Base-by-base conservation (phyloP, 2,113 vertebrate species). In the Aegithalos caudatus region DNA sequence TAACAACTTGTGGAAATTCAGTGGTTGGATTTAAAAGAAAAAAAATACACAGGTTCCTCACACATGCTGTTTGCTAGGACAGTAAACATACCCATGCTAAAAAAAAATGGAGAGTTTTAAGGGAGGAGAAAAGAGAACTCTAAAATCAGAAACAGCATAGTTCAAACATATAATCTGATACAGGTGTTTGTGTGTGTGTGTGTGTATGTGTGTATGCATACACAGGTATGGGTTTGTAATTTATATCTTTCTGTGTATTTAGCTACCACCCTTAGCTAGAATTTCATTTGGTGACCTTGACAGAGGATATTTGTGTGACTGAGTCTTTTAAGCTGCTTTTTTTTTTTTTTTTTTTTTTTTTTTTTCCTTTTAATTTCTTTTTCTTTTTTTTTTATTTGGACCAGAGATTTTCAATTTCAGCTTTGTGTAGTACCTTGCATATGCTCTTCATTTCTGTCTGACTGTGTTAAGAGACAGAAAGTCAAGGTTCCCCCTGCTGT, bases 101-200 rank as follows among this genome's bases (percentile, higher is more conserved):
- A 60, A 81, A n/a, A 86, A 50, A 25, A 1, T 3, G 0, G 4
- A 31, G 8, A 51, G 6, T 67, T 69, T 65, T 65, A 71, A 56
- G 33, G 28, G 19, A 73, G 10, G 29, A 71, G 24, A 61, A 77
- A 74, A 64, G 19, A 51, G 17, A 84, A 78, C 7, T 83, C 16
- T 44, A 70, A 88, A 86, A 78, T 8, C 33, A 70, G 51, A 58
- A 56, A 40, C 0, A 31, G 2, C 44, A 70, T 51, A 62, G 29
- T 69, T 79, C 70, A 74, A 87, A 50, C 20, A 48, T 31, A 28
- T 20, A 48, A 92, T 12, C 16, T 80, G 28, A 77, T 54, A 37
- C 8, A 7, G 10, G 4, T 9, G 1, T 2, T 3, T 8, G 31
- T 8, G 19, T 12, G 14, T 37, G 9, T n/a, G n/a, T n/a, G n/a